A percentile compares a stretch with the other conserved stretches of the same genome.
Evolutionary conservation across 2,888 invertebrate species (phyloP).

Genomic region (Epinotia ramella): DNA sequence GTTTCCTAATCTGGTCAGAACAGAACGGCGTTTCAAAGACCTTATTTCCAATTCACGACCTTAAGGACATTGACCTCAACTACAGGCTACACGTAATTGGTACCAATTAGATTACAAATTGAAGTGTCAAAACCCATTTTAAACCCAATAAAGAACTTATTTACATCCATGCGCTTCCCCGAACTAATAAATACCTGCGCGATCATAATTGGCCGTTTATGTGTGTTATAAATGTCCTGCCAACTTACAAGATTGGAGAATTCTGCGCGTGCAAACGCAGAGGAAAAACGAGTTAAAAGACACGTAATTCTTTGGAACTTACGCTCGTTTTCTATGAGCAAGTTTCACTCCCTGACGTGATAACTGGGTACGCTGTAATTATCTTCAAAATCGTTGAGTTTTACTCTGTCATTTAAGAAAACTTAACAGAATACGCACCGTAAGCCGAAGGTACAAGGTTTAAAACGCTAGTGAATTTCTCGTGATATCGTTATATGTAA

Average conservation of each 20-base stretch:
- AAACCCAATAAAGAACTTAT: slow-evolving; percentile 7
- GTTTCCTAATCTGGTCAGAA: too few species aligned
- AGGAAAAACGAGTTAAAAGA: neutral
- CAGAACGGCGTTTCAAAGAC: too few species aligned
- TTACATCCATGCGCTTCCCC: slow-evolving; percentile 12
- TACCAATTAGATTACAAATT: slow-evolving; percentile 6
- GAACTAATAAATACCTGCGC: slow-evolving; percentile 17
- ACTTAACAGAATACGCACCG: neutral
- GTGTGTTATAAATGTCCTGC: slow-evolving; percentile 39
- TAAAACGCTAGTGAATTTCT: neutral
- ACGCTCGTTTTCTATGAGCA: neutral
- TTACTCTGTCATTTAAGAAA: slow-evolving; percentile 1
- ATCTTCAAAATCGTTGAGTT: slow-evolving; percentile 29
- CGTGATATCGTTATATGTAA: slow-evolving; percentile 5
- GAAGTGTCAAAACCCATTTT: neutral
- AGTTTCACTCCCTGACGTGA: slow-evolving; percentile 16
- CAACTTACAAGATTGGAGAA: slow-evolving; percentile 23
- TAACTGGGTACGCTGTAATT: slow-evolving; percentile 36
- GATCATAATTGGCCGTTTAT: slow-evolving; percentile 27
- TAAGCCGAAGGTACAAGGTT: neutral
- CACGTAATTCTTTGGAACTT: neutral
- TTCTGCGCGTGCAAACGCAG: neutral
- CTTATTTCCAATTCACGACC: too few species aligned
- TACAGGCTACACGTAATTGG: neutral
- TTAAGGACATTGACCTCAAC: neutral